These are phyloP conservation scores for Liparis tanakae DNA, from an alignment of 2,797 vertebrate genomes.

Conservation along the genomic window DNA sequence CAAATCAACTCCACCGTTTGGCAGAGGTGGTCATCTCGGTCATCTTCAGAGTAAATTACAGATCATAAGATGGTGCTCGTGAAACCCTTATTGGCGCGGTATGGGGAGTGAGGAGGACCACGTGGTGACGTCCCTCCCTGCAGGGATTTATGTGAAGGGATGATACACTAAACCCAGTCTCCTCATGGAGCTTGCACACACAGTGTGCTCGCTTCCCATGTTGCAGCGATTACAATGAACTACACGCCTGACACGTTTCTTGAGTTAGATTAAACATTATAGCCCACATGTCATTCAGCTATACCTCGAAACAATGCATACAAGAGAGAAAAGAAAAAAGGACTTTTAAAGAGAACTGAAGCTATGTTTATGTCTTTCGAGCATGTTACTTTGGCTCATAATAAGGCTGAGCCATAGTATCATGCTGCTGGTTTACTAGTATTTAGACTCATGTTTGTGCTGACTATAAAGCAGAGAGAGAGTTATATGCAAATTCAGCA, in stretches of 20 bases:
- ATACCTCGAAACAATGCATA: neutral
- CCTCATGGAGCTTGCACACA: slow-evolving; percentile 48
- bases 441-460: slow-evolving; percentile 1
- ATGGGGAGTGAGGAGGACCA: slow-evolving; percentile 43
- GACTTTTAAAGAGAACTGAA: neutral
- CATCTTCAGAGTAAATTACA: slow-evolving; percentile 7
- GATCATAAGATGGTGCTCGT: slow-evolving; percentile 43
- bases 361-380: neutral
- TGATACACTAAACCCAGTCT: slow-evolving; percentile 59
- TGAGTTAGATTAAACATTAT: slow-evolving; percentile 1
- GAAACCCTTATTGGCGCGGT: slow-evolving; percentile 28
- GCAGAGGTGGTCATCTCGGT: neutral
- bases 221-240: slow-evolving; percentile 27
- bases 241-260: slow-evolving; percentile 7
- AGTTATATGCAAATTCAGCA: neutral
- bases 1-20: neutral
- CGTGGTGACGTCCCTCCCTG: slow-evolving; percentile 54
- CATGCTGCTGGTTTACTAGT: slow-evolving; percentile 1
- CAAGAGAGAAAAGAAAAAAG: neutral
- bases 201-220: slow-evolving; percentile 21
- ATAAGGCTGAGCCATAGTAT: neutral
- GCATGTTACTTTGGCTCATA: neutral
- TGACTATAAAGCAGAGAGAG: slow-evolving; percentile 8
- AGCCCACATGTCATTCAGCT: neutral
- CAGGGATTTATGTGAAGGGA: slow-evolving; percentile 57